Conservation (phyloP, 2,888 invertebrate species). For the Andrena hattorfiana region DNA sequence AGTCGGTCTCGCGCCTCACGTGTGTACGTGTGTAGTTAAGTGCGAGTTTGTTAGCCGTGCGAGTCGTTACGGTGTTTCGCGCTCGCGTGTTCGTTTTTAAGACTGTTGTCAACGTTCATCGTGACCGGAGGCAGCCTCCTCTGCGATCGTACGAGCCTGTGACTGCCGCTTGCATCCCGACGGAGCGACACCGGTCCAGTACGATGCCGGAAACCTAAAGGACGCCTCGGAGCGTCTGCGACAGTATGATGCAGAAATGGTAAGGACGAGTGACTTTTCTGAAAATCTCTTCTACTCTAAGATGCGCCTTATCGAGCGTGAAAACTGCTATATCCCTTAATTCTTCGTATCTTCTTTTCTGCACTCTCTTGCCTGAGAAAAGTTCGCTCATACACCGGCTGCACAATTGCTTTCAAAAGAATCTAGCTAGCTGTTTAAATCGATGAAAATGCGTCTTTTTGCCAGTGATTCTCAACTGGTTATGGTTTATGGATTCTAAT, state of each 20-base stretch:
- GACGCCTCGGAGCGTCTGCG: constrained; percentile 59
- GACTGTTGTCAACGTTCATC: constrained; percentile 17
- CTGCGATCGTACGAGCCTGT: not conserved
- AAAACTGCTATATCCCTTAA: not conserved
- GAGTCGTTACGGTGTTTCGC: constrained; percentile 23
- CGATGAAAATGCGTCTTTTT: not conserved
- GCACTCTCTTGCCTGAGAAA: not conserved
- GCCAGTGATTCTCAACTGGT: not conserved
- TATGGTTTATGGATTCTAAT: not conserved
- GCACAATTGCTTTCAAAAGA: not conserved
- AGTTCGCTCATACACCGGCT: not conserved
- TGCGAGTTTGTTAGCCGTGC: not conserved
- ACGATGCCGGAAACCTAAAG: constrained; percentile 64
- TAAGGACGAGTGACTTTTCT: constrained; percentile 41
- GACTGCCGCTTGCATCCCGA: constrained; percentile 1
- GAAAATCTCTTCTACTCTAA: not conserved
- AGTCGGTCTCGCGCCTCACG: constrained; percentile 77
- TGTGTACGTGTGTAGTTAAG: constrained; percentile 69
- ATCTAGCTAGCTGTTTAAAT: not conserved
- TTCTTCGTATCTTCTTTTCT: not conserved
- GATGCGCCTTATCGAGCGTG: not conserved
- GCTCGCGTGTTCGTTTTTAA: constrained; percentile 2
- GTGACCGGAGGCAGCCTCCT: not conserved
- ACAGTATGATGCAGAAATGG: constrained; percentile 69
- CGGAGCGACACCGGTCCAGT: constrained; percentile 40